Evolutionary conservation across 2,797 vertebrate species (phyloP), one percentile per base, ranked within the genome.

Genomic region (Sebastes steindachneri): DNA sequence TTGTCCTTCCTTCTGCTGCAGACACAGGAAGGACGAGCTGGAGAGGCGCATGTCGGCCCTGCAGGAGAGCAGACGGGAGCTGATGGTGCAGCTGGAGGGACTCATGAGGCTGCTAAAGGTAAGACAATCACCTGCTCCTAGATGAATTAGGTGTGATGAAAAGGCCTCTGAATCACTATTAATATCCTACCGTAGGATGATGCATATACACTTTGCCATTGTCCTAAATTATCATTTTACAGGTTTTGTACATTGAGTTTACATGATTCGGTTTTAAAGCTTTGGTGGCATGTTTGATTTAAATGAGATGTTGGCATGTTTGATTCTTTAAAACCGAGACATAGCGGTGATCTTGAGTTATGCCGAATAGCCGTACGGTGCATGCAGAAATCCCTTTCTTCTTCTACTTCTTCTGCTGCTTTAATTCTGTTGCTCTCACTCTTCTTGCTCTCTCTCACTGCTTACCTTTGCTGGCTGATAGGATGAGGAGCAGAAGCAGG

Each of bases 401-500:
- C 77, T 69, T 65, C 73, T 70, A 60, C 76, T 79, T 80, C 80
- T 66, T 76, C 74, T 78, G 25, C 71, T 84, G 83, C 87, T 90
- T 84, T 89, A 85, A 92, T 86, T 89, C 58, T 88, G 75, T 84
- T 84, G 82, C 88, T 25, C 10, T 84, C 85, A 86, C 77, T 85
- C 82, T 29, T 71, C 82, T 85, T 67, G 72, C 84, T 21, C 29
- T 87, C 80, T 73, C 76, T 14, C 53, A 0, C 79, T 87, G 82
- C 90, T 91, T 73, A 90, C 87, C 90, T 91, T 86, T 86, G 91
- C 89, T 94, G 76, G 89, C 93, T 68, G 94, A 79, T 84, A 99
- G 98, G 98, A 99, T 88, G 98, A 99, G 95, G 98, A 99, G 89
- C 98, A 99, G 93, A 99, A 98, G 87, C 98, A 98, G 96, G 95